Conservation (phyloP, 2,888 invertebrate species). For the Xestia rhomboidea region DNA sequence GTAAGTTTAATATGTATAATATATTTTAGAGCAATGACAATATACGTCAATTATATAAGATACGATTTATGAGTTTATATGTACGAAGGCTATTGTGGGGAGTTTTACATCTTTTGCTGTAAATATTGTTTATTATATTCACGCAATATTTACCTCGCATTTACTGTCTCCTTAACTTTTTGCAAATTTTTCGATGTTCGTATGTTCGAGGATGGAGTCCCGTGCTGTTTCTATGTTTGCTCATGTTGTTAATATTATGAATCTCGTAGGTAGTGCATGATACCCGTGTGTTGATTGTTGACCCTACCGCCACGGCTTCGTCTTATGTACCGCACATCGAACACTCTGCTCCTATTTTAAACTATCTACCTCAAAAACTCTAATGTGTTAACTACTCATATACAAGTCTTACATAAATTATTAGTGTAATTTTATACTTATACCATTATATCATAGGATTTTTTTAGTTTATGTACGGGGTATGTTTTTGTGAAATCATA, state of each 20-base stretch:
- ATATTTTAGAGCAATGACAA: constrained; percentile 83
- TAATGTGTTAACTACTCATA: constrained; percentile 84
- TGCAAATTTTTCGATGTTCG: constrained; percentile 63
- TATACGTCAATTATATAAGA: constrained; percentile 86
- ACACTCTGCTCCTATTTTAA: constrained; percentile 69
- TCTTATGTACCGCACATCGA: constrained; percentile 68
- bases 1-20: constrained; percentile 77
- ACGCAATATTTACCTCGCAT: constrained; percentile 68
- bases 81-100: constrained; percentile 65
- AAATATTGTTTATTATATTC: constrained; percentile 71
- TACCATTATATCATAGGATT: constrained; percentile 87
- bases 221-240: constrained; percentile 73
- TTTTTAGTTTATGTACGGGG: constrained; percentile 87
- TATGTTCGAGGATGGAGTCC: constrained; percentile 68
- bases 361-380: constrained; percentile 83
- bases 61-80: constrained; percentile 79
- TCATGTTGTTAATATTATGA: constrained; percentile 80
- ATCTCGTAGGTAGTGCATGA: constrained; percentile 82
- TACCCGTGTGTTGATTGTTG: constrained; percentile 70
- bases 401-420: constrained; percentile 81
- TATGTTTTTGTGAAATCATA: constrained; percentile 89
- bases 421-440: constrained; percentile 89
- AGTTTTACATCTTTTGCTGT: constrained; percentile 71
- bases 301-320: constrained; percentile 82
- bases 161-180: constrained; percentile 61